These are phyloP conservation scores for Rotaria sp. DNA, from an alignment of 2,888 invertebrate species.

Conservation along the genomic window DNA sequence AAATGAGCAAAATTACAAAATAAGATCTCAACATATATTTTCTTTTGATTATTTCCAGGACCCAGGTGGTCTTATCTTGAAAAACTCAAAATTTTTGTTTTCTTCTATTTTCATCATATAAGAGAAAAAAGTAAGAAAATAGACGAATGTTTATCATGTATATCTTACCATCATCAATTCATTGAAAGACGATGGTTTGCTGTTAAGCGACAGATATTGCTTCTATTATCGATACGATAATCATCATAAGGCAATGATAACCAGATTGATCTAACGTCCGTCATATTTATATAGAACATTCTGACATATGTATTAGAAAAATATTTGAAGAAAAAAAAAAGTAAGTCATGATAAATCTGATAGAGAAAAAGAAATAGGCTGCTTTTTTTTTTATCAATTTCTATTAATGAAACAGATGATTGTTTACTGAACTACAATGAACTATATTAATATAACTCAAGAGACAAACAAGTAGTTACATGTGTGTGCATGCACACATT, in stretches of 20 bases:
- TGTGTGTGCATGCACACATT: background rate
- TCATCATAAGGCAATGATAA: background rate
- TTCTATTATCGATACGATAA: background rate
- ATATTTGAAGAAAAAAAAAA: background rate
- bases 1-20: background rate
- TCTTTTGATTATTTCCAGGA: background rate
- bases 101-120: background rate
- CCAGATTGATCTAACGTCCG: constrained; percentile 5
- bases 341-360: background rate
- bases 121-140: background rate
- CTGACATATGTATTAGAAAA: background rate
- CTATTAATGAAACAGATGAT: background rate
- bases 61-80: constrained; percentile 4
- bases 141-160: background rate
- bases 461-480: background rate
- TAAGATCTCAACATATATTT: background rate
- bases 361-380: background rate
- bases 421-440: background rate
- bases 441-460: background rate
- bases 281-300: background rate
- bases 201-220: background rate
- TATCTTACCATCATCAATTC: background rate
- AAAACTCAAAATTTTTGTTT: background rate
- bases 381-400: background rate
- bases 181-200: background rate